Base-by-base conservation (phyloP, 30 jellyfish, hydroid and myxozoan genomes). In the Haliclystus octoradiatus region DNA sequence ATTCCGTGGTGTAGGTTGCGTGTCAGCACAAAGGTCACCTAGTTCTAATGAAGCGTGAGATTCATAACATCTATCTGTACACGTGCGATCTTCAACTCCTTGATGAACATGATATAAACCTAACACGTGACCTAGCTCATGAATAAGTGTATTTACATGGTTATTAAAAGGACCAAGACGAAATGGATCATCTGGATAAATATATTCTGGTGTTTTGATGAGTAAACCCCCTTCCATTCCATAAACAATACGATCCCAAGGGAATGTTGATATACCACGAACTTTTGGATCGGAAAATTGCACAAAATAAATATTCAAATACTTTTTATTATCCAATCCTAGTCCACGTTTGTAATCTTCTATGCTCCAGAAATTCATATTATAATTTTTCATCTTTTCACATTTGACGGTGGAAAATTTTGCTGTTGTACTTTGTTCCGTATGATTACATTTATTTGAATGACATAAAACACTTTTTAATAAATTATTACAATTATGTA, bases 51-150 rank as follows among this genome's bases (percentile, higher is more conserved):
- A 85, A 3, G 96, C 84, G 46, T 65, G 84, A 46, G 81, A 72
- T 51, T 85, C 96, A 47, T 72, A 68, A 62, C 96, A 85, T 27
- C 73, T 75, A 50, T 85, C 90, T 49, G 50, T 77, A 57, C 96
- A 85, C n/a, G 24, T 12, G 14, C 62, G 23, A 23, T 26, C 19
- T 34, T 71, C 81, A 31, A 74, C 75, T 13, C 93, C 92, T 27
- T 68, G 77, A 34, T 71, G 89, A 1, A 85, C 96, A 64, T 85
- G 96, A 89, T 82, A 77, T n/a, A 85, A 74, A 61, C 96, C 96
- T 9, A 85, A 70, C 51, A 23, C 72, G 50, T 85, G 96, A 34
- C 96, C 96, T 34, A 85, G 31, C 69, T 85, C 96, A 49, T 85
- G 96, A 31, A 85, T 69, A 75, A 77, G 66, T 40, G 77, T 82